Evolutionary conservation across 2,797 vertebrate species (phyloP).

Genomic region (Nyctibius grandis): DNA sequence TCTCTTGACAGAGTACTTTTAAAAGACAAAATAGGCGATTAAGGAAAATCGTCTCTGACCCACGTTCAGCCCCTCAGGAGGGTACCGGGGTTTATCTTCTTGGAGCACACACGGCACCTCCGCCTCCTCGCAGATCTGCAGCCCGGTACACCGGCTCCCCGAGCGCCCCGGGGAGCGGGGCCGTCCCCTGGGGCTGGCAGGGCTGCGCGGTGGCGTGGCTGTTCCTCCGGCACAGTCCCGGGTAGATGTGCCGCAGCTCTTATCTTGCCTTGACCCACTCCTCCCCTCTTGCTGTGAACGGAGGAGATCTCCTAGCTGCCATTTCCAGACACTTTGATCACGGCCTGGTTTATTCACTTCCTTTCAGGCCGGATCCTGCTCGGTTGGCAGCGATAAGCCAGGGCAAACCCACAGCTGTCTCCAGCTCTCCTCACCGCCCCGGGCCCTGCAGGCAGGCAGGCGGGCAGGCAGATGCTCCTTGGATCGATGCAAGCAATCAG

Average conservation of each 20-base stretch:
- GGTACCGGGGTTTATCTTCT: not conserved
- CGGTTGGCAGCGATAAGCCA: not conserved
- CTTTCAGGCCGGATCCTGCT: not conserved
- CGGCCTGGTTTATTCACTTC: not conserved
- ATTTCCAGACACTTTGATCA: not conserved
- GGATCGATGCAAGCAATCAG: not conserved
- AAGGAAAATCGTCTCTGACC: not conserved
- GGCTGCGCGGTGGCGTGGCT: accelerated
- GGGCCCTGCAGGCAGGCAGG: not conserved
- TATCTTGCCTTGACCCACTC: not conserved
- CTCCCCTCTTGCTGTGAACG: accelerated
- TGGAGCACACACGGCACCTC: not conserved
- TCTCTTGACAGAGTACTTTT: not conserved
- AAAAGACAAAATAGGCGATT: not conserved
- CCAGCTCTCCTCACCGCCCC: not conserved
- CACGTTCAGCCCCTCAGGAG: not conserved
- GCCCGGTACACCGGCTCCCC: accelerated
- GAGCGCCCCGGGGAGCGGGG: not conserved
- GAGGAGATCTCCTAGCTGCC: not conserved
- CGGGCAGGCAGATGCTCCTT: not conserved
- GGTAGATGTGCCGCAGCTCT: not conserved
- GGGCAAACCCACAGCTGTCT: not conserved
- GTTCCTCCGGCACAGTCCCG: accelerated
- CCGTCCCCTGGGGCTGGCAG: not conserved
- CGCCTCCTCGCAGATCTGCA: not conserved